Base-by-base conservation (phyloP, 2,113 vertebrate genomes). In the Perognathus longimembris region DNA sequence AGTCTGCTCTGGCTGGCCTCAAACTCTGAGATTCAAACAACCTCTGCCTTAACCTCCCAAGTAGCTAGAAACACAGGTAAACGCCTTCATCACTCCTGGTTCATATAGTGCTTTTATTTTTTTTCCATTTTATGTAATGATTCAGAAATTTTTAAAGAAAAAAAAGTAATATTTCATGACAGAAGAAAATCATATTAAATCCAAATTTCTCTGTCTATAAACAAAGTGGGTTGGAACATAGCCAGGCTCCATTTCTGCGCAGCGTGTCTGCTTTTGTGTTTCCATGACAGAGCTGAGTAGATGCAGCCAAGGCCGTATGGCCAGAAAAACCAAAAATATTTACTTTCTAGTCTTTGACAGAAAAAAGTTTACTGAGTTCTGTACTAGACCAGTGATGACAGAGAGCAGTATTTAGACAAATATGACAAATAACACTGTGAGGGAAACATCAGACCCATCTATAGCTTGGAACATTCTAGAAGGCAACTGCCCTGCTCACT, bases 181-280 rank as follows among this genome's bases (percentile, higher is more conserved):
- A 91, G 85, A 71, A 28, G 81, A 91, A 81, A 95, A 94, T 67
- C 34, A 89, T n/a, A 36, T 79, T 88, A 84, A 94, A 84, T 80
- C 63, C 73, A 74, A 84, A 70, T 92, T 69, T 86, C 88, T 84
- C 0, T 61, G 45, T 92, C 80, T 57, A 84, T 76, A 90, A 92
- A 75, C 93, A 88, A 82, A 91, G 76, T 77, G 73, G 34, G 36
- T 45, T 34, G 59, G 81, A 80, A 87, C 38, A 24, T 2, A 54
- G 79, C 83, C 82, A 73, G 1, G 3, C 69, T 90, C 75, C 88
- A 59, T 84, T 88, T 87, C n/a, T 14, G 10, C 45, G 42, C 40
- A 14, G 2, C n/a, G 20, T 30, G 30, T 50, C 32, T 42, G 78
- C 67, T 84, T 61, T 71, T 14, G 18, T 57, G 91, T 75, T 88